A percentile compares a stretch with the other conserved stretches of the same genome.
Conservation (phyloP, 2,888 invertebrate genomes). For the Halictus quadricinctus region DNA sequence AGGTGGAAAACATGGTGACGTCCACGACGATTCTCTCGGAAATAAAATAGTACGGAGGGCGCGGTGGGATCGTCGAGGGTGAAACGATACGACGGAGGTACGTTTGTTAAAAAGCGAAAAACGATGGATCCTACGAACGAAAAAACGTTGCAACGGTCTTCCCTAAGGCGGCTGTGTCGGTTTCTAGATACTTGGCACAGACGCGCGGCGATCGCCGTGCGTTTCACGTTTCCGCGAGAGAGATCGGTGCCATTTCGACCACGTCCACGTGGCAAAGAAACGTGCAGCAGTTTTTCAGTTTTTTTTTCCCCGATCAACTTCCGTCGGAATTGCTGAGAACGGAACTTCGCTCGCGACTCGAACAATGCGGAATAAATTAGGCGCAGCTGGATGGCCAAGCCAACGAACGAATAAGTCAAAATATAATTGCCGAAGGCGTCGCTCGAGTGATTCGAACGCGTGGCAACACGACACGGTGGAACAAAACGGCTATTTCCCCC, state of each 20-base stretch:
- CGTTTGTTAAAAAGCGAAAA: conserved; percentile 6
- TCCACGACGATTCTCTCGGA: background rate
- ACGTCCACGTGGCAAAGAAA: background rate
- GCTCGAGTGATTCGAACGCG: background rate
- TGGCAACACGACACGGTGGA: background rate
- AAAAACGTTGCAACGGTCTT: background rate
- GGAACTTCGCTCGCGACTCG: background rate
- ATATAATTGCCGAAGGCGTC: background rate
- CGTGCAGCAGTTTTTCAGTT: background rate
- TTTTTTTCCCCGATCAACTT: background rate
- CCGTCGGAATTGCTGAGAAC: background rate
- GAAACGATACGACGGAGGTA: background rate
- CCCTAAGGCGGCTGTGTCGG: background rate
- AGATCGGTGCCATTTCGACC: background rate
- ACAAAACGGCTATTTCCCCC: background rate
- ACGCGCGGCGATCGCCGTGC: background rate
- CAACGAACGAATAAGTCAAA: background rate
- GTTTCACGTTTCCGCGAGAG: background rate
- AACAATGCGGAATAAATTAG: background rate
- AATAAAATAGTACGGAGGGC: background rate
- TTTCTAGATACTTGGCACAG: background rate
- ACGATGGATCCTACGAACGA: background rate
- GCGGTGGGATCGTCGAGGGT: background rate
- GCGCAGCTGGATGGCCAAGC: background rate
- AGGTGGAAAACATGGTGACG: background rate